phyloP scores from a whole-genome alignment of 2,113 vertebrate genomes.

The Phrynosoma platyrhinos region DNA sequence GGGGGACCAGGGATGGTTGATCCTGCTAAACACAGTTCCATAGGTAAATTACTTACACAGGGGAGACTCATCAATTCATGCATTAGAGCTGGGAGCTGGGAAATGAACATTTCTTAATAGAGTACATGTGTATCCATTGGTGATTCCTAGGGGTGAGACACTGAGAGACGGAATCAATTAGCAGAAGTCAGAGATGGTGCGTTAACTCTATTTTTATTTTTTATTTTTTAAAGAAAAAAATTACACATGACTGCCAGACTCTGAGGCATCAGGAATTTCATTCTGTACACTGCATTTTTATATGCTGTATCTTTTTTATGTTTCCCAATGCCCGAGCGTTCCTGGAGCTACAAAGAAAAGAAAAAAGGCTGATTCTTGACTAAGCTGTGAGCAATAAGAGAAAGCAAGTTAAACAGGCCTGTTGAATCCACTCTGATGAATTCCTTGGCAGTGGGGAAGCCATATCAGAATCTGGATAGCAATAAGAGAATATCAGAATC shows the following conservation, averaged over 20 bases:
- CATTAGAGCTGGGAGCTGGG: neutral
- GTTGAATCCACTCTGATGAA: too few relatives aligned
- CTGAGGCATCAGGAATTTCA: neutral
- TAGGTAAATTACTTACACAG: slow-evolving; percentile 5
- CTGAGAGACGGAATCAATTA: neutral
- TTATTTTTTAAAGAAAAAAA: neutral
- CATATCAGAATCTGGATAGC: too few relatives aligned
- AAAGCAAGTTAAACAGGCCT: too few relatives aligned
- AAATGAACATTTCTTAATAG: slow-evolving; percentile 1
- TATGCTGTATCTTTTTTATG: neutral
- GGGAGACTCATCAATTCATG: neutral
- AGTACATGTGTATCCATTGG: neutral
- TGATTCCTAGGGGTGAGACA: too few relatives aligned
- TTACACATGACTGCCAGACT: neutral
- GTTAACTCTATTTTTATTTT: neutral
- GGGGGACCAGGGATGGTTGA: neutral
- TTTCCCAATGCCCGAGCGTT: neutral
- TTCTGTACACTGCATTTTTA: neutral
- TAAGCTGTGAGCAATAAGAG: too few relatives aligned
- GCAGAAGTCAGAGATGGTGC: neutral
- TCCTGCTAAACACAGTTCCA: neutral
- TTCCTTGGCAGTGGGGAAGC: too few relatives aligned
- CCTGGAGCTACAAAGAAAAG: neutral
- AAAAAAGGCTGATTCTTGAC: too few relatives aligned
- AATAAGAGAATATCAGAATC: too few relatives aligned